Base-by-base conservation (phyloP, 2,113 vertebrate species). In the Hylia prasina region DNA sequence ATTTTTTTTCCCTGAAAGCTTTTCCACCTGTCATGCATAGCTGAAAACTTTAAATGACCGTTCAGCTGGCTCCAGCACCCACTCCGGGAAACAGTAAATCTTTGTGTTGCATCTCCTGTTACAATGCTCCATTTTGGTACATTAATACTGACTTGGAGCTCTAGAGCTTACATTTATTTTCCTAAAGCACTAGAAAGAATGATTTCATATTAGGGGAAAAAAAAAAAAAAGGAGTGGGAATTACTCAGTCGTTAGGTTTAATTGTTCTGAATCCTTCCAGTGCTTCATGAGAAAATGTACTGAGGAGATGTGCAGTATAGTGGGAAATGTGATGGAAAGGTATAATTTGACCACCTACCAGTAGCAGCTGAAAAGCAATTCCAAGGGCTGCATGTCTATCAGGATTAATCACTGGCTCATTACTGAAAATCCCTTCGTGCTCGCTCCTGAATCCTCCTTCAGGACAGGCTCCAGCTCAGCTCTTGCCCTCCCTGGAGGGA, bases 261-360 rank as follows among this genome's bases (percentile, higher is more conserved):
- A 97, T 97, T 97, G 96, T 96, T 96, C 95, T 89, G 94, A 95
- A 92, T 90, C 93, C 88, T 96, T 95, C 81, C 88, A 93, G 87
- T 75, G 88, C 87, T 97, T 79, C 83, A 91, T 87, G 87, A 95
- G 95, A 92, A 89, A 95, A 95, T 94, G 94, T 93, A 66, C 85
- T 2, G 69, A 94, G 95, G 89, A 96, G 95, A 96, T 95, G 89
- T 92, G 87, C 95, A 91, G 82, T 75, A 50, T 13, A 56, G 90
- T 54, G 88, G 94, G 94, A 93, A 96, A 87, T 92, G 88, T 97
- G 97, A 97, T 97, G 95, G 97, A 97, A 97, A 96, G 97, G 97
- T 97, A 95, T 97, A 97, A 97, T 97, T 97, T 97, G 97, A 93
- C 97, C 97, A 97, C 97, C 97, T 97, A 97, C 97, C 94, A 94